Base-by-base conservation (phyloP, 2,888 invertebrate genomes). In the Trissoscelio sp. region DNA sequence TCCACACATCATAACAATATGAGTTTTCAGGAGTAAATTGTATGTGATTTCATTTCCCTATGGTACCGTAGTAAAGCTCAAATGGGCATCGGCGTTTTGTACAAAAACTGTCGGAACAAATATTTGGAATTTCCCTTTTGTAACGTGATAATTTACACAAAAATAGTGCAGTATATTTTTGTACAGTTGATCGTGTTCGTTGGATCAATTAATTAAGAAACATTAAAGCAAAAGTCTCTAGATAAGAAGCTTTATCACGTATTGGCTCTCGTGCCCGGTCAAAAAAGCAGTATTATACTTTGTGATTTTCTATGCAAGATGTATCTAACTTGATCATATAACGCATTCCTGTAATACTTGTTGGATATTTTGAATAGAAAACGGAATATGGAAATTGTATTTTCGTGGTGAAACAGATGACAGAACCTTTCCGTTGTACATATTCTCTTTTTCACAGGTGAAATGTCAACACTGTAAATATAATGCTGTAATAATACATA, bases 251-350 rank as follows among this genome's bases (percentile, higher is more conserved):
- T 79, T 79, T 44, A 79, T 44, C 58, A 57, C 22, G 14, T 67
- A 46, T 58, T 64, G 51, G 67, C 77, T 79, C 73, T 77, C 79
- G 75, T 75, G 64, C 75, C 75, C 46, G 57, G 73, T 74, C 72
- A 57, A 20, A 74, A 72, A 77, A 83, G 48, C 83, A 83, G 83
- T 83, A 83, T 83, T 83, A 83, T 83, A 81, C 69, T 73, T 79
- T 83, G 83, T 83, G 83, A 83, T 83, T 83, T 81, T 82, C 69
- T 81, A 81, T 78, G 69, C 81, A 78, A 69, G 58, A 69, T 51
- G 42, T 75, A 72, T 72, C 64, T 72, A 51, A 81, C 73, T 73
- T 73, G 74, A 66, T 46, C 69, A 66, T 75, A n/a, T 67, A n/a
- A 67, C 44, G 53, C 67, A 34, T 55, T 11, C 60, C 44, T 44